Base-by-base conservation (phyloP, 2,797 vertebrate genomes). In the Salmo trutta region DNA sequence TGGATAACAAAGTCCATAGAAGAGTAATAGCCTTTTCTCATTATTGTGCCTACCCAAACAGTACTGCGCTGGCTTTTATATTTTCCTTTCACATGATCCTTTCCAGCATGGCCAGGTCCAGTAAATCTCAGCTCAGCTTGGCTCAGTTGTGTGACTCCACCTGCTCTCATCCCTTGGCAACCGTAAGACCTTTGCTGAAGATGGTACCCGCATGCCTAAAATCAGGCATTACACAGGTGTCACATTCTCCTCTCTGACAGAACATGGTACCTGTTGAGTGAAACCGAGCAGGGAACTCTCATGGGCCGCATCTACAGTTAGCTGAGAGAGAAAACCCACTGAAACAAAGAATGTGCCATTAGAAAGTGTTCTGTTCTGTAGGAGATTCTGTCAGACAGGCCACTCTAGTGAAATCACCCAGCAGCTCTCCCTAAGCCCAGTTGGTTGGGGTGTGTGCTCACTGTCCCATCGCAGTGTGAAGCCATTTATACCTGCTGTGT, bases 161-260 rank as follows among this genome's bases (percentile, higher is more conserved):
- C 71, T 67, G 70, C 67, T 76, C 65, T 77, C 65, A 62, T 41
- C 71, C 19, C 27, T 64, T 31, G 29, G 27, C 68, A 70, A 10
- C 31, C 52, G 31, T 17, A 73, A 56, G 36, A 12, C n/a, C 56
- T 5, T 21, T 59, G 33, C 73, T 33, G 53, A 4, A 41, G 70
- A 53, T 10, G 33, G 31, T 75, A 73, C 72, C 81, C 64, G 70
- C n/a, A 59, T 80, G 73, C 51, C 71, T 66, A 75, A 47, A 75
- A 77, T 79, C 79, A 73, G 74, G 76, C 78, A 78, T 83, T 83
- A 77, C 79, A 79, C 70, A 78, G 65, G 77, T 68, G 78, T 78
- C 69, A 77, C 78, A 82, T 71, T 41, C 66, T 8, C 65, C 73
- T 66, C 77, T 36, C 71, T 79, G 77, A 77, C 72, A 77, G 75